Evolutionary conservation across 1,140 invertebrate species (phyloP).

Genomic region (Bactericera cockerelli): DNA sequence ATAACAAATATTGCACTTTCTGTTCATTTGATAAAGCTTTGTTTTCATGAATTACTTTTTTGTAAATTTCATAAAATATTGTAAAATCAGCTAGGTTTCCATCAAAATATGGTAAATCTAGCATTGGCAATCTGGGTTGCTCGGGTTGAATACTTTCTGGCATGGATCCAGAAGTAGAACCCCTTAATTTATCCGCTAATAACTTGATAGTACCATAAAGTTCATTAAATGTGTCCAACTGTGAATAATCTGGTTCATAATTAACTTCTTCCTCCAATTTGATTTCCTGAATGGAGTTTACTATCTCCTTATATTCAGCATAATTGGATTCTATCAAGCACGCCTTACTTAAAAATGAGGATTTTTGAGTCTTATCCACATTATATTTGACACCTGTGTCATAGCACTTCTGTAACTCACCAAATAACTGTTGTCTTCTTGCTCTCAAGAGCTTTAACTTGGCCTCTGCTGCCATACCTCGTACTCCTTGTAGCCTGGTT

Average conservation of each 20-base stretch:
- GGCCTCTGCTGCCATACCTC: background rate
- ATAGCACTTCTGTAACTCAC: background rate
- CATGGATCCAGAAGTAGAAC: background rate
- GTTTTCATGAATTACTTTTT: background rate
- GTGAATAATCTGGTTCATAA: background rate
- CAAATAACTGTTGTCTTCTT: background rate
- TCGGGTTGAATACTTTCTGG: background rate
- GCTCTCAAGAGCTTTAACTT: background rate
- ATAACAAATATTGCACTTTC: background rate
- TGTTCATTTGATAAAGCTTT: background rate
- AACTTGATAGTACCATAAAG: background rate
- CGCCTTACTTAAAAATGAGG: background rate
- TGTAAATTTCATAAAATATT: background rate
- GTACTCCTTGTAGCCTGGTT: background rate
- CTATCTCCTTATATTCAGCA: background rate
- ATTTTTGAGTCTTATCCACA: background rate
- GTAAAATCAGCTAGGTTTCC: background rate
- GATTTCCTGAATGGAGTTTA: background rate
- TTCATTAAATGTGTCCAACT: background rate
- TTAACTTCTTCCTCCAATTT: background rate
- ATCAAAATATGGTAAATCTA: background rate
- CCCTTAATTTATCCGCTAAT: background rate
- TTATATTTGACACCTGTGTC: background rate
- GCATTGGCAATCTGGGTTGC: background rate
- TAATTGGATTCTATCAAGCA: background rate